A percentile compares a stretch with the other conserved stretches of the same genome.
These are phyloP conservation scores for Ptyas mucosa DNA, from an alignment of 2,113 vertebrate species.

Conservation along the genomic window DNA sequence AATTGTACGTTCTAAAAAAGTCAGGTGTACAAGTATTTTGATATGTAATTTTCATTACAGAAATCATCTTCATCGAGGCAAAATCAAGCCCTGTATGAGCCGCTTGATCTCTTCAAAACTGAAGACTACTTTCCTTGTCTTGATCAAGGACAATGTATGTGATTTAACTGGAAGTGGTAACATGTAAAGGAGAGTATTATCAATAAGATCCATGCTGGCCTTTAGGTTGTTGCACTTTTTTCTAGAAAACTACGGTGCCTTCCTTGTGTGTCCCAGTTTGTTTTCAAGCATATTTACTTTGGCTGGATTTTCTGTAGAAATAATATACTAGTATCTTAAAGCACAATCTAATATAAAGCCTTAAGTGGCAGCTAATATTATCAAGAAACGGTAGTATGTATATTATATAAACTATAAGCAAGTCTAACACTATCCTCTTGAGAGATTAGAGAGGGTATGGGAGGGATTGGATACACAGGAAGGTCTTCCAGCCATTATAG, in stretches of 20 bases:
- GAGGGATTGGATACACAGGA: neutral
- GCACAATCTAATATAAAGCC: neutral
- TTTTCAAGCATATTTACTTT: constrained; percentile 25
- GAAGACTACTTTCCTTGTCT: constrained; percentile 86
- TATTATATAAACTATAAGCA: neutral
- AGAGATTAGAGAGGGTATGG: neutral
- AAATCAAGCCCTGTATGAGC: constrained; percentile 68
- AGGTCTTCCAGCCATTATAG: neutral
- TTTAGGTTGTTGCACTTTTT: constrained; percentile 41
- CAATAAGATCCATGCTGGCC: neutral
- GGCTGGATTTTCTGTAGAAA: neutral
- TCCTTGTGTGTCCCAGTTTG: constrained; percentile 32
- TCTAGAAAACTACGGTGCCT: constrained; percentile 2
- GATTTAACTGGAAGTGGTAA: constrained; percentile 10
- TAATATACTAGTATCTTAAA: constrained; percentile 43
- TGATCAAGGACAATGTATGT: constrained; percentile 60
- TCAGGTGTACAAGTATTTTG: neutral
- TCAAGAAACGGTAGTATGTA: neutral
- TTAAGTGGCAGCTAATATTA: neutral
- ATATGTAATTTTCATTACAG: constrained; percentile 56
- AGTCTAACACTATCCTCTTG: neutral
- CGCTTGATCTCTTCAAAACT: constrained; percentile 85
- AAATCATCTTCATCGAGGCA: constrained; percentile 76
- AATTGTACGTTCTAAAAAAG: neutral
- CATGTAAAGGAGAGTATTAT: neutral